phyloP scores from a whole-genome alignment of 2,113 vertebrate species.

The Nerophis ophidion region DNA sequence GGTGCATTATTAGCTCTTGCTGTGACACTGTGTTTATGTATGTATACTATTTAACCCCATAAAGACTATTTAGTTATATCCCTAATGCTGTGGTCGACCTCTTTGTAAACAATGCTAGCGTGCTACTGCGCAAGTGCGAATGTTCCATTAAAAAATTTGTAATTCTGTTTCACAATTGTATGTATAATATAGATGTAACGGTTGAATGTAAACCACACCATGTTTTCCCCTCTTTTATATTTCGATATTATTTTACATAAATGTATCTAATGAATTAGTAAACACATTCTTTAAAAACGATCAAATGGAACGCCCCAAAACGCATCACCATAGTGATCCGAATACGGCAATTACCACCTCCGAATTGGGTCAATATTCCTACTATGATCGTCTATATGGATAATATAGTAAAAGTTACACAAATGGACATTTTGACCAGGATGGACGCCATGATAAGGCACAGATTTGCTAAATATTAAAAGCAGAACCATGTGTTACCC shows the following conservation, averaged over 20 bases:
- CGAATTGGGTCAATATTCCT: background rate
- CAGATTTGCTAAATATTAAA: fast-evolving
- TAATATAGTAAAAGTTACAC: background rate
- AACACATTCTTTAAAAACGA: background rate
- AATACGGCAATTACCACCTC: background rate
- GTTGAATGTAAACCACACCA: fast-evolving
- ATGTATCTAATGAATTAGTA: background rate
- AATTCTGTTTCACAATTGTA: background rate
- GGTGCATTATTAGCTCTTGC: slow-evolving; percentile 13
- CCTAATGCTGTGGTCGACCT: background rate
- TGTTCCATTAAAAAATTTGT: slow-evolving; percentile 5
- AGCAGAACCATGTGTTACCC: fast-evolving
- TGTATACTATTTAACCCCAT: slow-evolving; percentile 57
- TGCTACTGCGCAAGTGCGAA: slow-evolving; percentile 45
- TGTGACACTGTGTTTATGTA: slow-evolving; percentile 14
- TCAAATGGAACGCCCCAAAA: slow-evolving; percentile 26
- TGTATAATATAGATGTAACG: too few relatives aligned
- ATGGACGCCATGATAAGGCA: background rate
- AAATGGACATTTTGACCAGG: background rate
- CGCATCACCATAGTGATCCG: slow-evolving; percentile 33
- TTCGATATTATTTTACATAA: fast-evolving
- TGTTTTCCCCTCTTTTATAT: fast-evolving
- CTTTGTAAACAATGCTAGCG: slow-evolving; percentile 12
- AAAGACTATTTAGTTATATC: slow-evolving; percentile 18
- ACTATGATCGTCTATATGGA: too few relatives aligned